These are phyloP conservation scores for Chrosomus eos DNA, from an alignment of 2,797 vertebrate species.

Conservation along the genomic window DNA sequence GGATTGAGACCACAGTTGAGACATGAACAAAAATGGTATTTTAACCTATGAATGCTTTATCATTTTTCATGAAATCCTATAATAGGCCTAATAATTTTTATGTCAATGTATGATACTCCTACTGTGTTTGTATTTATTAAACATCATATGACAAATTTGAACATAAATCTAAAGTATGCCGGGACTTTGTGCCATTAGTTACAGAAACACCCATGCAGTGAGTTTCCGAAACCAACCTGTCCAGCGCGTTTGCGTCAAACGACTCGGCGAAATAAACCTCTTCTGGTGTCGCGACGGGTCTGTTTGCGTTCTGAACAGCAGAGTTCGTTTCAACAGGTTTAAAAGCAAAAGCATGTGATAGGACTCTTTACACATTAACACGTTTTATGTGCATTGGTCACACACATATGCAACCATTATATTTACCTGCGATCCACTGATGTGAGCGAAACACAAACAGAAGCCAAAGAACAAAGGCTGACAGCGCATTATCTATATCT, in stretches of 20 bases:
- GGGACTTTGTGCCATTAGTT: background rate
- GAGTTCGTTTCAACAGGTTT: background rate
- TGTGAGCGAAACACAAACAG: slow-evolving; percentile 27
- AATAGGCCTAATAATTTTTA: background rate
- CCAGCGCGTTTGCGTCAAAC: slow-evolving; percentile 59
- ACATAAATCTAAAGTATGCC: background rate
- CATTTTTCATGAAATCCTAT: background rate
- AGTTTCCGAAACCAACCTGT: slow-evolving; percentile 50
- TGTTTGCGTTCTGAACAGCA: slow-evolving; percentile 50
- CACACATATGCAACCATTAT: no score
- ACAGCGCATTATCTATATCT: background rate
- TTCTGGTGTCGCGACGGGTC: slow-evolving; percentile 31
- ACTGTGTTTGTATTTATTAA: background rate
- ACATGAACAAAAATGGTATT: background rate
- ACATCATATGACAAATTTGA: background rate
- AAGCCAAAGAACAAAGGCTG: slow-evolving; percentile 18
- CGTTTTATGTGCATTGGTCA: background rate
- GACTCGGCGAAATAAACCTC: slow-evolving; percentile 63
- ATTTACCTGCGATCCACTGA: slow-evolving; percentile 46
- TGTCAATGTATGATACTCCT: background rate
- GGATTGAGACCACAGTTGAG: background rate
- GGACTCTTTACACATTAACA: background rate
- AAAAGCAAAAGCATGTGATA: background rate
- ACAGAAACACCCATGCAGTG: background rate
- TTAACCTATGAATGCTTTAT: background rate